Evolutionary conservation across 92 coral and sea anemone species (phyloP).

Genomic region (Pocillopora meandrina): DNA sequence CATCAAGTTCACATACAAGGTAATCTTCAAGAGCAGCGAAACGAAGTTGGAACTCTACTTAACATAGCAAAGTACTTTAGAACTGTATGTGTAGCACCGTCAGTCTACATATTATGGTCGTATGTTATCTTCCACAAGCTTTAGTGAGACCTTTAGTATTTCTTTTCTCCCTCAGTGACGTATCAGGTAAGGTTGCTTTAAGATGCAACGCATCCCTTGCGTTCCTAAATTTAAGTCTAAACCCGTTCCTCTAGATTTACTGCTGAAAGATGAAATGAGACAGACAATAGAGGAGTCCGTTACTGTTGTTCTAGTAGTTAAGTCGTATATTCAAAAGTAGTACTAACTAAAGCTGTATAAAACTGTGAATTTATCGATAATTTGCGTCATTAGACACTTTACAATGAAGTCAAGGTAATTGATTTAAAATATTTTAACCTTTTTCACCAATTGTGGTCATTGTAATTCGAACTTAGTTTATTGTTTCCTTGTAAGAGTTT

Average conservation of each 20-base stretch:
- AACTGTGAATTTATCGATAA: too few relatives aligned
- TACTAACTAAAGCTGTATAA: too few relatives aligned
- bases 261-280: too few relatives aligned
- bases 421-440: too few relatives aligned
- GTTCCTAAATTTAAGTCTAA: background rate
- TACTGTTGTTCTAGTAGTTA: too few relatives aligned
- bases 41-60: background rate
- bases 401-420: too few relatives aligned
- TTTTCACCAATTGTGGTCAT: too few relatives aligned
- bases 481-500: too few relatives aligned
- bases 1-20: background rate
- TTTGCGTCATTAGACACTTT: too few relatives aligned
- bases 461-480: too few relatives aligned
- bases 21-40: background rate
- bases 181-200: background rate
- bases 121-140: background rate
- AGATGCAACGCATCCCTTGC: background rate
- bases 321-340: too few relatives aligned
- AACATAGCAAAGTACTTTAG: background rate
- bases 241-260: background rate
- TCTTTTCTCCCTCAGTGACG: background rate
- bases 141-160: background rate
- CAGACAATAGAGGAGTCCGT: too few relatives aligned
- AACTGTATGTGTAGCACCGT: background rate
- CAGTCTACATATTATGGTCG: background rate